Base-by-base conservation (phyloP, 2,888 invertebrate genomes). In the Exocentrus adspersus region DNA sequence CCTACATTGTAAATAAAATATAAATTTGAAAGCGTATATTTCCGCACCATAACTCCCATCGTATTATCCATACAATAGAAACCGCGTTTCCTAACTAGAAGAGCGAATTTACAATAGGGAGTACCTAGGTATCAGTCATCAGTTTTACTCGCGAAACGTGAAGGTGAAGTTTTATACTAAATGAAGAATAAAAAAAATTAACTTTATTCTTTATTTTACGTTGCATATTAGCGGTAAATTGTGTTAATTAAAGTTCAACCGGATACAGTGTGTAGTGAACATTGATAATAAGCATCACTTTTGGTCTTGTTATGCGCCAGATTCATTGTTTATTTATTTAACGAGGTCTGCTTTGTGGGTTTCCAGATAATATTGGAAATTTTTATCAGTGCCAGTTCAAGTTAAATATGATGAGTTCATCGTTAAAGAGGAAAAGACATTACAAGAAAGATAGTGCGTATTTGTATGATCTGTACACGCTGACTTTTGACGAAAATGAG, bases 361-460 rank as follows among this genome's bases (percentile, higher is more conserved):
- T 43, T 53, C 14, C 43, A 43, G 43, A 20, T 46, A 30, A 30
- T 51, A 12, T 20, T 14, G 12, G 24, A 30, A n/a, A 14, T 28
- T 16, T 28, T 48, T 48, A 48, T 48, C 48, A 48, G 48, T 28
- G 14, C n/a, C n/a, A n/a, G n/a, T n/a, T n/a, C n/a, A n/a, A 42
- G 48, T 50, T 20, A 43, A 60, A 60, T n/a, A 64, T 67, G 64
- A 79, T 79, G 80, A 73, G 85, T 6, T 32, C 30, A 75, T 82
- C 82, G 68, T 73, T 80, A 68, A 82, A 81, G 68, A 76, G 82
- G 50, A 85, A 89, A 82, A 87, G 92, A 77, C 93, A 93, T 83
- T 94, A 94, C 81, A 94, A 94, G 84, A 93, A 94, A 84, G 94
- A 94, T 79, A 92, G 92, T 46, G 85, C 92, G 73, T 94, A 92